phyloP scores from a whole-genome alignment of 2,797 vertebrate species.

The Scomberomorus guttatus region DNA sequence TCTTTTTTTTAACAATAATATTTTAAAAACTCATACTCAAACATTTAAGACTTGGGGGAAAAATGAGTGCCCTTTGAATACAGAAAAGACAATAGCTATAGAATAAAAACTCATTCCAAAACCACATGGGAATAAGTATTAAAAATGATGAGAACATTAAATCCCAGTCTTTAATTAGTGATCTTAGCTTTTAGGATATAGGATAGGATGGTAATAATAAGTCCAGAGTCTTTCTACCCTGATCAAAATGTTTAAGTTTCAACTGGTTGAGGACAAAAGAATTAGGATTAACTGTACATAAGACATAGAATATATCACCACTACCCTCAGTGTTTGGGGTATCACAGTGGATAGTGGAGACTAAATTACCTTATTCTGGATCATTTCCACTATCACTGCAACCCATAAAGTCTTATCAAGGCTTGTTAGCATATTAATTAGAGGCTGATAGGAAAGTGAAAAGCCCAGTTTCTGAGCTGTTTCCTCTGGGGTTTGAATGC shows the following conservation, averaged over 20 bases:
- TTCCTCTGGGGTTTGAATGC: neutral
- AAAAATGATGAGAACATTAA: no score
- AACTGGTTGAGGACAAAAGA: no score
- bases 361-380: conserved; percentile 20
- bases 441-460: conserved; percentile 3
- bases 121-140: no score
- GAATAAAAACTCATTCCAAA: no score
- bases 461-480: neutral
- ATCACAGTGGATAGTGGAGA: neutral
- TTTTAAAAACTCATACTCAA: no score
- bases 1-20: no score
- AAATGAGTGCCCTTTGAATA: no score
- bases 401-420: conserved; percentile 1
- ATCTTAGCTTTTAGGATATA: neutral
- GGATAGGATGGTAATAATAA: neutral
- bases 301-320: neutral
- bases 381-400: conserved; percentile 1
- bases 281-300: no score
- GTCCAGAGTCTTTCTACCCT: neutral
- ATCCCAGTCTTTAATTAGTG: no score
- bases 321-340: neutral
- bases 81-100: no score
- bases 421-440: conserved; percentile 39
- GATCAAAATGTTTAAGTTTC: neutral
- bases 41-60: no score